A percentile compares a stretch with the other conserved stretches of the same genome.
These are phyloP conservation scores for Nowickia ferox DNA, from an alignment of 2,888 invertebrate genomes.

Conservation along the genomic window DNA sequence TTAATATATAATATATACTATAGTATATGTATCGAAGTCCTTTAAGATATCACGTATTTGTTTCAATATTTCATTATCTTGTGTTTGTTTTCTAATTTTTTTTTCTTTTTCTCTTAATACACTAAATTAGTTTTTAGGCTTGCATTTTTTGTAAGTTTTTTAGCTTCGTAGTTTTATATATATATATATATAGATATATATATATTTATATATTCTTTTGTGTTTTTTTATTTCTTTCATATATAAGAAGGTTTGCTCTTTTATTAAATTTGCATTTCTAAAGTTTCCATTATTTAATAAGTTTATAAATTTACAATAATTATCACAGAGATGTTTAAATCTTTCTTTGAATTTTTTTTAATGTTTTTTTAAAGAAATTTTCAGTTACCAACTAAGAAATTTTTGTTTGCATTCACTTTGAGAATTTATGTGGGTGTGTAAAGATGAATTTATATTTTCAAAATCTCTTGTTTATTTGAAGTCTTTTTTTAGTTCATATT, in stretches of 20 bases:
- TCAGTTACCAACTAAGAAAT: constrained; percentile 75
- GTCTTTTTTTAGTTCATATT: constrained; percentile 51
- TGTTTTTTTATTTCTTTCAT: constrained; percentile 67
- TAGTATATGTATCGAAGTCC: constrained; percentile 83
- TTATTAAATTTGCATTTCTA: constrained; percentile 76
- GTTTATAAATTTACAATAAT: constrained; percentile 83
- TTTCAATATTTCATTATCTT: constrained; percentile 83
- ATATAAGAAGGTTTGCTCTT: constrained; percentile 76
- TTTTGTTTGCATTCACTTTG: constrained; percentile 77
- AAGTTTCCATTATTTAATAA: constrained; percentile 73
- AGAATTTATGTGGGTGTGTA: constrained; percentile 75
- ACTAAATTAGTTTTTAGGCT: constrained; percentile 76
- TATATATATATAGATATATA: too few relatives aligned
- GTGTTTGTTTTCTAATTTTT: constrained; percentile 78
- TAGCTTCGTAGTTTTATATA: constrained; percentile 76
- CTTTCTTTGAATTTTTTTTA: constrained; percentile 83
- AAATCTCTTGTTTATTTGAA: constrained; percentile 67
- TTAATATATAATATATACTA: constrained; percentile 81
- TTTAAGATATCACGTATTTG: constrained; percentile 84
- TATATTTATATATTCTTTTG: constrained; percentile 68
- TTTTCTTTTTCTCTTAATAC: constrained; percentile 74
- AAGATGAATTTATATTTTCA: constrained; percentile 54
- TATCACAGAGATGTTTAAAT: constrained; percentile 83
- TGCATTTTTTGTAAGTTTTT: constrained; percentile 73
- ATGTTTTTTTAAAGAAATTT: constrained; percentile 75